Percentiles rank a stretch among this genome's conserved stretches.
Conservation (phyloP, 2,797 vertebrate species). For the Acrocephalus scirpaceus region DNA sequence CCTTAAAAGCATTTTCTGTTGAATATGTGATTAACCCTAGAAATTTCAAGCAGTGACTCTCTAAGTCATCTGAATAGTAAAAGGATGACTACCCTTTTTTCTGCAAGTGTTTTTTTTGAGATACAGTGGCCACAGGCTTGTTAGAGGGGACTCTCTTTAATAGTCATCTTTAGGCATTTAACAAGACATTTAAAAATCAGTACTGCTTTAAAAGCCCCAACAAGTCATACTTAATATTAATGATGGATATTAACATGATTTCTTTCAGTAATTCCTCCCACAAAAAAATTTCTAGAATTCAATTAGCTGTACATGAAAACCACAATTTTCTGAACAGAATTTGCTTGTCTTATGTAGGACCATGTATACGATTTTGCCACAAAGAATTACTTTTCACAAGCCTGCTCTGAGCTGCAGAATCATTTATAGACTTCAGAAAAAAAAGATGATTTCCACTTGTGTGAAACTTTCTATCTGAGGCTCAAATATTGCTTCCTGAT, state of each 20-base stretch:
- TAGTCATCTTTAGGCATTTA: neutral
- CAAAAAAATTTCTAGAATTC: neutral
- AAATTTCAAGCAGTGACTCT: neutral
- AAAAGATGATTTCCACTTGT: neutral
- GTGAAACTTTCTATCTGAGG: neutral
- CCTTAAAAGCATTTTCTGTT: neutral
- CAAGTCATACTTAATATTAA: neutral
- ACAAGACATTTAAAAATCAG: neutral
- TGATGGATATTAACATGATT: neutral
- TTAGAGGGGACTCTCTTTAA: neutral
- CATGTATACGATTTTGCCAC: neutral
- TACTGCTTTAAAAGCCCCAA: neutral
- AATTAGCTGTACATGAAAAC: neutral
- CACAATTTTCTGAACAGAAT: neutral
- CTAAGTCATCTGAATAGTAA: neutral
- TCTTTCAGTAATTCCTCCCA: neutral
- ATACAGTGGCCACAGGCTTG: neutral
- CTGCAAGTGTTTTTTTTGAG: neutral
- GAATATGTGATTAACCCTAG: neutral
- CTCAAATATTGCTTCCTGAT: neutral
- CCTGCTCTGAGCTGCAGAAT: neutral
- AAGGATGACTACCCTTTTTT: neutral
- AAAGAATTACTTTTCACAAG: neutral
- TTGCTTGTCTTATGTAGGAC: neutral
- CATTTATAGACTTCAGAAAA: neutral